phyloP scores from a whole-genome alignment of 2,797 vertebrate species.

The Sebastes minor region DNA sequence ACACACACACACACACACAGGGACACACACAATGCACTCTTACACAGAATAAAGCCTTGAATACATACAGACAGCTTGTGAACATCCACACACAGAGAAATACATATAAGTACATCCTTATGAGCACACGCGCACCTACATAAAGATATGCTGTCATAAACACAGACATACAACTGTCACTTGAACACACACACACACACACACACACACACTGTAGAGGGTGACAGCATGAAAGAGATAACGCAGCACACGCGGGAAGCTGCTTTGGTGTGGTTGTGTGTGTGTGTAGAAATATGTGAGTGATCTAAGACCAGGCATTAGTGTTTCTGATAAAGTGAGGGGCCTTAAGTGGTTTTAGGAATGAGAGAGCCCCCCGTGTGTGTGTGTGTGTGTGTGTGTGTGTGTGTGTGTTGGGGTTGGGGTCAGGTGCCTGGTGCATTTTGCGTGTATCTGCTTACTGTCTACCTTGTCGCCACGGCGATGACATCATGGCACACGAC shows the following conservation, averaged over 20 bases:
- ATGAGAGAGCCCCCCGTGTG: slow-evolving; percentile 41
- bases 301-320: slow-evolving; percentile 70
- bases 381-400: slow-evolving; percentile 7
- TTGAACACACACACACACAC: slow-evolving; percentile 13
- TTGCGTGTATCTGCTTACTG: slow-evolving; percentile 70
- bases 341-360: slow-evolving; percentile 73
- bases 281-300: slow-evolving; percentile 48
- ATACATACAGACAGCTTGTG: slow-evolving; percentile 45
- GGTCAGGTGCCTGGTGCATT: slow-evolving; percentile 75
- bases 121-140: slow-evolving; percentile 23
- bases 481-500: slow-evolving; percentile 80
- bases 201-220: slow-evolving; percentile 21
- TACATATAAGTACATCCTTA: slow-evolving; percentile 18
- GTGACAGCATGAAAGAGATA: slow-evolving; percentile 63
- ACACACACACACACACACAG: slow-evolving; percentile 12
- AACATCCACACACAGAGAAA: slow-evolving; percentile 41
- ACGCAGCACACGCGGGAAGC: slow-evolving; percentile 45
- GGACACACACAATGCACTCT: not conserved
- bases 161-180: slow-evolving; percentile 22
- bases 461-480: slow-evolving; percentile 66
- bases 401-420: slow-evolving; percentile 42
- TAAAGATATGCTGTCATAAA: slow-evolving; percentile 20
- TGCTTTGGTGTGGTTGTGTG: slow-evolving; percentile 19
- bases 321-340: slow-evolving; percentile 72
- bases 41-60: slow-evolving; percentile 5